These are phyloP conservation scores for Dryobota labecula DNA, from an alignment of 2,888 invertebrate genomes.

Conservation along the genomic window DNA sequence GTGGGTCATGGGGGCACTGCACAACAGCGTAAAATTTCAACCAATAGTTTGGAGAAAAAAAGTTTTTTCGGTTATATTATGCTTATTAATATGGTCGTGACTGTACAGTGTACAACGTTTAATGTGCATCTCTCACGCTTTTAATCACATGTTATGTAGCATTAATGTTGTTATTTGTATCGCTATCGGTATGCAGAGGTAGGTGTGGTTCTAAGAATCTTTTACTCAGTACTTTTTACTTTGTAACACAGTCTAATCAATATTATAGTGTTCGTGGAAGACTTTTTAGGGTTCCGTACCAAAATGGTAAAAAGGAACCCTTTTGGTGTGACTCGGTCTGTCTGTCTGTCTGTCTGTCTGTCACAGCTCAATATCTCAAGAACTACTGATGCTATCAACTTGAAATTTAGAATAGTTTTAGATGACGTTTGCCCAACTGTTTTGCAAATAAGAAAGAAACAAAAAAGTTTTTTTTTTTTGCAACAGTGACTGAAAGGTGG, in stretches of 20 bases:
- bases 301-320: too few species aligned
- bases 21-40: neutral
- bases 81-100: neutral
- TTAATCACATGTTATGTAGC: constrained; percentile 40
- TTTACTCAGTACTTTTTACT: neutral
- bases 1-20: neutral
- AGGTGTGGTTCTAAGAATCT: neutral
- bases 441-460: too few species aligned
- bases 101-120: constrained; percentile 36
- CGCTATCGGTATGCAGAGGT: neutral
- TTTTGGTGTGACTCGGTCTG: too few species aligned
- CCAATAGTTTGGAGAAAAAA: neutral
- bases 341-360: too few species aligned
- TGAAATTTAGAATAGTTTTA: too few species aligned
- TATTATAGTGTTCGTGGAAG: neutral
- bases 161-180: constrained; percentile 25
- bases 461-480: too few species aligned
- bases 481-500: too few species aligned
- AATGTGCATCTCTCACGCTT: constrained; percentile 58
- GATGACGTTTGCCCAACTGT: too few species aligned
- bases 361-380: too few species aligned
- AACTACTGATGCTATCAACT: too few species aligned
- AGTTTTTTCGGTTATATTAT: neutral
- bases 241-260: neutral
- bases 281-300: too few species aligned